Evolutionary conservation across 2,113 vertebrate genomes (phyloP).

Genomic region (Eretmochelys imbricata): DNA sequence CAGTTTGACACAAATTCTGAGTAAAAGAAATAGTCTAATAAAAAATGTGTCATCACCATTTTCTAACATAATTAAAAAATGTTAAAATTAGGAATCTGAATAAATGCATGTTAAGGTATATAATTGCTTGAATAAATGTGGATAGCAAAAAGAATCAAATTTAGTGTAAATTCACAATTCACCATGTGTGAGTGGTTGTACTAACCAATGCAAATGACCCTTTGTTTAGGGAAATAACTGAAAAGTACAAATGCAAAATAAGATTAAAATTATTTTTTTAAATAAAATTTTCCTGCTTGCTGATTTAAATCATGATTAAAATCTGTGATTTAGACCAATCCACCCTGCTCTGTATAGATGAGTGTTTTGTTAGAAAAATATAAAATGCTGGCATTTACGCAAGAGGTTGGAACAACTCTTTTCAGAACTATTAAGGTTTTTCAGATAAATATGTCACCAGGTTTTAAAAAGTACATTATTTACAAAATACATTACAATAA

Average conservation of each 20-base stretch:
- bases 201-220: conserved; percentile 14
- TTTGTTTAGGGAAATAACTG: not conserved
- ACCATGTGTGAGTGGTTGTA: not conserved
- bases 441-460: not conserved
- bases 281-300: not conserved
- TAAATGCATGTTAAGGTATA: not conserved
- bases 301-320: not conserved
- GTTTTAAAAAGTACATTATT: conserved; percentile 4
- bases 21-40: not conserved
- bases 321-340: not conserved
- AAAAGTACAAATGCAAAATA: conserved; percentile 7
- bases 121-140: not conserved
- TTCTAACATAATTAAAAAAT: not conserved
- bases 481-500: not conserved
- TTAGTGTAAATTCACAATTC: not conserved
- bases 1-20: not conserved
- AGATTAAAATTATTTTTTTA: not conserved
- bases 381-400: not conserved
- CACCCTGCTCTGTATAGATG: not conserved
- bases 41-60: not conserved
- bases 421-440: not conserved
- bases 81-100: not conserved
- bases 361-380: not conserved
- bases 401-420: not conserved
- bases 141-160: not conserved